phyloP scores from a whole-genome alignment of 2,113 vertebrate species.

The Camelus bactrianus region DNA sequence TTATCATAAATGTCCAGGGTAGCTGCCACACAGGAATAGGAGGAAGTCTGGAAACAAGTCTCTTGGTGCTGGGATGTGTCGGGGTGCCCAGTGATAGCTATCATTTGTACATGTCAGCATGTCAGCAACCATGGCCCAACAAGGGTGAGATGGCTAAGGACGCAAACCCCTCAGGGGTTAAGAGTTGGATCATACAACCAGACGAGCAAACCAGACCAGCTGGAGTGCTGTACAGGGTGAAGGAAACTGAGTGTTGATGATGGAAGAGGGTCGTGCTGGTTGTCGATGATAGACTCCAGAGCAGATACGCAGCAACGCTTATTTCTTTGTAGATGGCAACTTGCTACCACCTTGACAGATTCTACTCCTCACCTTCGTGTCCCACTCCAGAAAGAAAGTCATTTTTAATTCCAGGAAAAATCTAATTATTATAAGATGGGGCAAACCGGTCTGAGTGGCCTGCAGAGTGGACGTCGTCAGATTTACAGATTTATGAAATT shows the following conservation, averaged over 20 bases:
- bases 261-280: neutral
- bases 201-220: neutral
- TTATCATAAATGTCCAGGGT: neutral
- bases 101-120: neutral
- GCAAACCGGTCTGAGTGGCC: neutral
- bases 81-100: accelerated
- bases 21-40: neutral
- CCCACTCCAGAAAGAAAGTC: neutral
- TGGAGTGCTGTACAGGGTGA: neutral
- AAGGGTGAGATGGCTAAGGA: neutral
- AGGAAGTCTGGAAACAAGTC: neutral
- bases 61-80: neutral
- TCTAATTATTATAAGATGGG: neutral
- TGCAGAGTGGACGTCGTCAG: neutral
- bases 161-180: neutral
- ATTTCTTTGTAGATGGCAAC: neutral
- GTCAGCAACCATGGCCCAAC: neutral
- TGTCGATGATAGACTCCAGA: neutral
- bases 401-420: neutral
- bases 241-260: neutral
- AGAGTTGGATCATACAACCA: neutral
- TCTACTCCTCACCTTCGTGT: no score
- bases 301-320: accelerated
- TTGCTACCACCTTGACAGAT: neutral
- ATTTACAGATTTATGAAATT: neutral